Percentiles rank a stretch among this genome's conserved stretches.
Conservation (phyloP, 2,888 invertebrate genomes). For the Ophion costatus region DNA sequence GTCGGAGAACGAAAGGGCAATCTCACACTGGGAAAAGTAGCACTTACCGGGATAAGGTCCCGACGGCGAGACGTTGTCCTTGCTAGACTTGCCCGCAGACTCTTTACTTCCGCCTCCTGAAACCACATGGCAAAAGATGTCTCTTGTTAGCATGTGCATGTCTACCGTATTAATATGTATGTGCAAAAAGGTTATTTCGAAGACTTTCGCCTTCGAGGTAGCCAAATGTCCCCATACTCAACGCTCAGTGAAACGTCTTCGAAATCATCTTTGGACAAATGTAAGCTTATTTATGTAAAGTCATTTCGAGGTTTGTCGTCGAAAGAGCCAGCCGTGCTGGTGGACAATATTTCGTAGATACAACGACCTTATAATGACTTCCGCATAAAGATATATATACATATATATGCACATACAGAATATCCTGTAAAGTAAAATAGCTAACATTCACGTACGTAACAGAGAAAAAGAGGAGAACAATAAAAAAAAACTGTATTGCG, state of each 20-base stretch:
- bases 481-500: conserved; percentile 14
- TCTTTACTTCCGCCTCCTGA: conserved; percentile 90
- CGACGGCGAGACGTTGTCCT: conserved; percentile 89
- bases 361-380: not conserved
- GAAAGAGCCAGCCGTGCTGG: not conserved
- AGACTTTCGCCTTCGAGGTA: conserved; percentile 1
- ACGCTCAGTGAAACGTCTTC: not conserved
- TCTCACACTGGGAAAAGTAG: conserved; percentile 35
- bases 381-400: not conserved
- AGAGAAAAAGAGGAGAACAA: conserved; percentile 25
- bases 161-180: conserved; percentile 12
- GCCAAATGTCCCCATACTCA: conserved; percentile 4
- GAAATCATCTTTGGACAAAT: not conserved
- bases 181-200: not conserved
- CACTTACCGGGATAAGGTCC: conserved; percentile 85
- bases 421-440: conserved; percentile 28
- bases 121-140: conserved; percentile 81
- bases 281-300: not conserved
- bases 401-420: conserved; percentile 8
- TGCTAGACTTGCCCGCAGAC: conserved; percentile 86
- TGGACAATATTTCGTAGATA: not conserved
- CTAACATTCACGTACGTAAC: conserved; percentile 41
- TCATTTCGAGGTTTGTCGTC: not conserved
- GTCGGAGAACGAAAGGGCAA: conserved; percentile 7
- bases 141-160: conserved; percentile 56